Base-by-base conservation (phyloP, 1,140 invertebrate species). In the Anastrepha obliqua region DNA sequence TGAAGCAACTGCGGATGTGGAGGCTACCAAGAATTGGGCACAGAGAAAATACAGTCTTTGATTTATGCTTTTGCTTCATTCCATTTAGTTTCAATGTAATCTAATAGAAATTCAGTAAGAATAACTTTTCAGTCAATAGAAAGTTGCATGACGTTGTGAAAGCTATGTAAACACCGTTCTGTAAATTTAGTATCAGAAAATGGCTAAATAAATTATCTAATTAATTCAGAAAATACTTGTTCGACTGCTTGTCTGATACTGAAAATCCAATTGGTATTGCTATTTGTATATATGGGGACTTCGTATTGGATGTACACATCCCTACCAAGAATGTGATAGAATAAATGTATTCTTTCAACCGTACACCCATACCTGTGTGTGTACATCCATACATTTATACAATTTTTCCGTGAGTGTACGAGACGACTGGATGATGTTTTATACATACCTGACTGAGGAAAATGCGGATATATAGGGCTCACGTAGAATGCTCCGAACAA, bases 241-340 rank as follows among this genome's bases (percentile, higher is more conserved):
- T 11, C n/a, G n/a, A 20, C 47, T 17, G 47, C 7, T 55, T 74
- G 70, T 42, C 5, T 55, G 20, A 81, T 11, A 20, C 20, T 62
- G 2, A 55, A 81, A 55, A 81, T 81, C 74, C 47, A 81, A 58
- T 81, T 81, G 74, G 74, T 81, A 81, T 81, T 81, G 20, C 29
- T 17, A 81, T 74, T 74, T 74, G 42, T 47, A 11, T n/a, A 74
- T 74, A 74, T 11, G 65, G 11, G 65, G 20, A 67, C 29, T 11
- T 67, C 65, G 29, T n/a, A 67, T 39, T 11, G 65, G 65, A 67
- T 67, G 65, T 67, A 67, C 65, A 29, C 29, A 29, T 29, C 29
- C 29, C 29, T 29, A 29, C 29, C 29, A 29, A 29, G 29, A 29
- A 29, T 29, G 29, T 29, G 29, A 29, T 29, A 29, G 29, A 29